phyloP scores from a whole-genome alignment of 2,888 invertebrate genomes.

The Eurois occulta region DNA sequence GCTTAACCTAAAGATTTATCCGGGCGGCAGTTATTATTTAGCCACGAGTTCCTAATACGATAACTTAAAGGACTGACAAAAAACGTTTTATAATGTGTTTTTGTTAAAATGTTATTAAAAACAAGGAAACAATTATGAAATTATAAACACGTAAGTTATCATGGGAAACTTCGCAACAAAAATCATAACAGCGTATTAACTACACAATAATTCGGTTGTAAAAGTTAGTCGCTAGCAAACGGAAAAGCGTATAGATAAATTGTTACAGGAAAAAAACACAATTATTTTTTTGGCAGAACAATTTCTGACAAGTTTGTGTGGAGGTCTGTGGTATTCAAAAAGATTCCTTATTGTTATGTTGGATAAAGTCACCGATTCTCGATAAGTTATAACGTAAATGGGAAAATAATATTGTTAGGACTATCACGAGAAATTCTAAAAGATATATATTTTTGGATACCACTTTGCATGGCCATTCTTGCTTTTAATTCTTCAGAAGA shows the following conservation, averaged over 20 bases:
- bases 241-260: constrained; percentile 35
- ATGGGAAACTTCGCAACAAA: constrained; percentile 21
- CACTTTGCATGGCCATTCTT: neutral
- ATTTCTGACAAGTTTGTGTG: constrained; percentile 23
- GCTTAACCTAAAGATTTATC: too few species aligned
- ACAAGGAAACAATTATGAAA: constrained; percentile 8
- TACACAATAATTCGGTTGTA: constrained; percentile 35
- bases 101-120: neutral
- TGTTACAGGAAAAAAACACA: constrained; percentile 30
- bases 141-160: neutral
- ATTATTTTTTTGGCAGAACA: constrained; percentile 19
- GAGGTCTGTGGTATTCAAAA: constrained; percentile 11
- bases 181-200: constrained; percentile 22
- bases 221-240: constrained; percentile 35
- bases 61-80: neutral
- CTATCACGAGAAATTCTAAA: neutral
- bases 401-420: neutral
- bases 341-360: constrained; percentile 18
- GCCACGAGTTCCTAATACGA: too few species aligned
- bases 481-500: too few species aligned
- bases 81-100: neutral
- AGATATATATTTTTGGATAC: neutral
- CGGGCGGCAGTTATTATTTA: too few species aligned
- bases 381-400: neutral
- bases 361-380: constrained; percentile 8